These are phyloP conservation scores for Doryteuthis pealeii DNA, from an alignment of 1,140 invertebrate genomes.

Conservation along the genomic window DNA sequence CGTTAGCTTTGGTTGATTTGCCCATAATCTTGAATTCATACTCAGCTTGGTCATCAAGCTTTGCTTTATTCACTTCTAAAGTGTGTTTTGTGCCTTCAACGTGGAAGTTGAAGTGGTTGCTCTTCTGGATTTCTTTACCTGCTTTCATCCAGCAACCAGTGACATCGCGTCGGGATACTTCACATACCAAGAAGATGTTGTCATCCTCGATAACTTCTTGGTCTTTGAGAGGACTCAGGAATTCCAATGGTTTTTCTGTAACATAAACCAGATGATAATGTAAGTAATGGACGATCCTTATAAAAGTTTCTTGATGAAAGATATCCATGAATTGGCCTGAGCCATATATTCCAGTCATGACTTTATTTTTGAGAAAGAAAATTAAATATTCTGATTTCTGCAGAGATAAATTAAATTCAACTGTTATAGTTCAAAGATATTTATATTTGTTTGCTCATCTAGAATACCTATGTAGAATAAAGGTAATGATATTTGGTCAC, in stretches of 20 bases:
- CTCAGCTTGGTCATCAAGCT: slow-evolving; percentile 40
- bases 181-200: slow-evolving; percentile 48
- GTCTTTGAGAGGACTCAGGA: slow-evolving; percentile 45
- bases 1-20: slow-evolving; percentile 38
- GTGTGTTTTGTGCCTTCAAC: slow-evolving; percentile 73
- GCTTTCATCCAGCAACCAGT: slow-evolving; percentile 85
- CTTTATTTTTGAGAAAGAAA: no score
- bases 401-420: no score
- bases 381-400: no score
- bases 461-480: no score
- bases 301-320: background rate
- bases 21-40: slow-evolving; percentile 46
- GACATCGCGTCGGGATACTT: slow-evolving; percentile 73
- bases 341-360: no score
- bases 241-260: slow-evolving; percentile 45
- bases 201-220: slow-evolving; percentile 33
- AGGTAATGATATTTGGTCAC: no score
- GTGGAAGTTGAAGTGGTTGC: slow-evolving; percentile 89
- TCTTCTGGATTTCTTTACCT: slow-evolving; percentile 82
- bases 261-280: slow-evolving; percentile 15
- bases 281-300: no score
- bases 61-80: slow-evolving; percentile 79
- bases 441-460: no score
- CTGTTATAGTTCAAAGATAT: no score
- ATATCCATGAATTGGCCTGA: background rate